phyloP scores from a whole-genome alignment of 2,888 invertebrate species.

The Micropterix aruncella region DNA sequence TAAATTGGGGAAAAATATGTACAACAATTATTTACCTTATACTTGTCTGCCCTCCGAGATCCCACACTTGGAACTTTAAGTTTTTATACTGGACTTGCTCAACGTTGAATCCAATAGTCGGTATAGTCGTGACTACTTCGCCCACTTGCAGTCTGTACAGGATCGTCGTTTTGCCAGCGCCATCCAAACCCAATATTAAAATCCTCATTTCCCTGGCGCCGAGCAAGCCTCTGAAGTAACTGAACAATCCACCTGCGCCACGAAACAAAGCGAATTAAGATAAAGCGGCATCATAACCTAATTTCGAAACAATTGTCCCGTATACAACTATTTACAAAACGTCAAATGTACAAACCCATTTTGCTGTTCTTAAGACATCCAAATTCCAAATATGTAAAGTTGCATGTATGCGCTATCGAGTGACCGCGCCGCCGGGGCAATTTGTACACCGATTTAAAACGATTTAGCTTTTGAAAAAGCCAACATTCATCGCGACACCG shows the following conservation, averaged over 20 bases:
- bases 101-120: slow-evolving; percentile 97
- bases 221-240: slow-evolving; percentile 90
- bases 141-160: slow-evolving; percentile 96
- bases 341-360: neutral
- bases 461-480: too few relatives aligned
- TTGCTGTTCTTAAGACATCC: neutral
- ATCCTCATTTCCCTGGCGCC: slow-evolving; percentile 97
- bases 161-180: slow-evolving; percentile 99
- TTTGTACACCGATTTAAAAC: too few relatives aligned
- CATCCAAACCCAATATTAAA: slow-evolving; percentile 93
- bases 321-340: neutral
- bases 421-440: too few relatives aligned
- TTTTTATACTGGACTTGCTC: slow-evolving; percentile 99
- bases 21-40: too few relatives aligned
- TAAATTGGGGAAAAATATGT: too few relatives aligned
- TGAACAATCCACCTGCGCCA: slow-evolving; percentile 76
- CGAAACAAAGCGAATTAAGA: neutral
- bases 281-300: neutral
- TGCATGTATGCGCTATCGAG: too few relatives aligned
- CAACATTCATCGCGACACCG: too few relatives aligned
- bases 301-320: neutral
- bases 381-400: too few relatives aligned
- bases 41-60: slow-evolving; percentile 97
- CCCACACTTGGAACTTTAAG: slow-evolving; percentile 98
- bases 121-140: slow-evolving; percentile 96